Percentiles rank a stretch among this genome's conserved stretches.
Evolutionary conservation across 2,888 invertebrate species (phyloP).

Genomic region (Coremacera marginata): DNA sequence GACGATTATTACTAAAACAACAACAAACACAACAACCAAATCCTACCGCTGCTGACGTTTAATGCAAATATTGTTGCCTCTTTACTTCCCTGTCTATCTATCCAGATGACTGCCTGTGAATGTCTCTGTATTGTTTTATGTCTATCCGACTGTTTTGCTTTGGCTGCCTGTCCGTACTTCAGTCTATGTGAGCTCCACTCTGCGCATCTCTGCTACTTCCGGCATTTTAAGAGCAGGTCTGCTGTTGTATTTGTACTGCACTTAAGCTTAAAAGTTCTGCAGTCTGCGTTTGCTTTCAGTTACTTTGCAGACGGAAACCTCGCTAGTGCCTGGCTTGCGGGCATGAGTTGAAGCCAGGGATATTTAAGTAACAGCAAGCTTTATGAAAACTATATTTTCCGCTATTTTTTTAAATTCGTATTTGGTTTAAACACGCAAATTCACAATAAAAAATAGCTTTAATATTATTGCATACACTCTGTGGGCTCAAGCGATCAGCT

Average conservation of each 20-base stretch:
- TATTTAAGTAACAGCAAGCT: too few species aligned
- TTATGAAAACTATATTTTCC: too few species aligned
- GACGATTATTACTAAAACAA: conserved; percentile 31
- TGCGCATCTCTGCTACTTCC: conserved; percentile 1
- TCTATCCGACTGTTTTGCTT: conserved; percentile 54
- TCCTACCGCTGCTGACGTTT: conserved; percentile 30
- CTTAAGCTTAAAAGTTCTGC: conserved; percentile 47
- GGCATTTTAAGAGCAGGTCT: conserved; percentile 9
- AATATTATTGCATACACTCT: too few species aligned
- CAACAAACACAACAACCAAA: conserved; percentile 28
- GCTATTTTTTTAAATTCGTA: too few species aligned
- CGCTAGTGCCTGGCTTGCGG: not conserved
- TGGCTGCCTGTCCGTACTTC: not conserved
- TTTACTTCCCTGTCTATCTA: not conserved
- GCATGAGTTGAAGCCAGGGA: too few species aligned
- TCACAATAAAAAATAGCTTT: too few species aligned
- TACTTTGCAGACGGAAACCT: not conserved
- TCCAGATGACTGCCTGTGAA: not conserved
- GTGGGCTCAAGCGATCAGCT: too few species aligned
- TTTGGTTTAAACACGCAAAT: too few species aligned
- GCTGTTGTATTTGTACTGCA: conserved; percentile 61
- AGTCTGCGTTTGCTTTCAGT: not conserved
- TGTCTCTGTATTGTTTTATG: not conserved
- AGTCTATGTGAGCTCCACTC: conserved; percentile 22
- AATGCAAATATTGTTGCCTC: conserved; percentile 32